A percentile compares a stretch with the other conserved stretches of the same genome.
phyloP scores from a whole-genome alignment of 64 coral and sea anemone species.

The Pocillopora verrucosa region DNA sequence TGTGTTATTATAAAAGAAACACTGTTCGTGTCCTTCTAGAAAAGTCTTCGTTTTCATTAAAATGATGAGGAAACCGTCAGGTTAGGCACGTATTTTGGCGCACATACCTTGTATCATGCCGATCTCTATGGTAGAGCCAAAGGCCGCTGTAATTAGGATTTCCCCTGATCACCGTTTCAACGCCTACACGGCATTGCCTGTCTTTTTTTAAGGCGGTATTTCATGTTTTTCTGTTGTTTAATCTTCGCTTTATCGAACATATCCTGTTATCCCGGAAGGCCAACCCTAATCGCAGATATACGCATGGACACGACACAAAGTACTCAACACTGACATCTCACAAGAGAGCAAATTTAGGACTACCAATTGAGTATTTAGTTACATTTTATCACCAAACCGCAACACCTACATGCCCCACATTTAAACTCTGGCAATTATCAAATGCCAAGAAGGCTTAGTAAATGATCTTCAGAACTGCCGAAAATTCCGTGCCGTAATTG shows the following conservation, averaged over 20 bases:
- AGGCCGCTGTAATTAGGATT: not conserved
- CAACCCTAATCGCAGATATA: not conserved
- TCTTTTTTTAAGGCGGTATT: not conserved
- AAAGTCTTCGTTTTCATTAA: not conserved
- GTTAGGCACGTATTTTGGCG: not conserved
- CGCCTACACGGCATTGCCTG: not conserved
- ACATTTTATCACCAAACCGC: not conserved
- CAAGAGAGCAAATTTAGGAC: not conserved
- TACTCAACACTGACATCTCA: not conserved
- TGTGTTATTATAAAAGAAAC: not conserved
- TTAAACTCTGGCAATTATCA: conserved; percentile 5
- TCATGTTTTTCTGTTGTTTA: conserved; percentile 1
- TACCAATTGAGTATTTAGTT: not conserved
- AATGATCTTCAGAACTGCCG: not conserved
- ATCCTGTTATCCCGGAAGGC: conserved; percentile 10
- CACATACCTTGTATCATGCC: too few relatives aligned
- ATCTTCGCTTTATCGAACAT: not conserved
- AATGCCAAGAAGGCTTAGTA: not conserved
- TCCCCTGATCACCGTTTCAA: not conserved
- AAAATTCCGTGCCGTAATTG: not conserved
- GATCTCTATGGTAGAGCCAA: not conserved
- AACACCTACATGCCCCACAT: not conserved
- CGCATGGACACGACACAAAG: not conserved
- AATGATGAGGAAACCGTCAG: not conserved
- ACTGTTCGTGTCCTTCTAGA: not conserved